These are phyloP conservation scores for Apus apus DNA, from an alignment of 2,113 vertebrate genomes.

Conservation along the genomic window DNA sequence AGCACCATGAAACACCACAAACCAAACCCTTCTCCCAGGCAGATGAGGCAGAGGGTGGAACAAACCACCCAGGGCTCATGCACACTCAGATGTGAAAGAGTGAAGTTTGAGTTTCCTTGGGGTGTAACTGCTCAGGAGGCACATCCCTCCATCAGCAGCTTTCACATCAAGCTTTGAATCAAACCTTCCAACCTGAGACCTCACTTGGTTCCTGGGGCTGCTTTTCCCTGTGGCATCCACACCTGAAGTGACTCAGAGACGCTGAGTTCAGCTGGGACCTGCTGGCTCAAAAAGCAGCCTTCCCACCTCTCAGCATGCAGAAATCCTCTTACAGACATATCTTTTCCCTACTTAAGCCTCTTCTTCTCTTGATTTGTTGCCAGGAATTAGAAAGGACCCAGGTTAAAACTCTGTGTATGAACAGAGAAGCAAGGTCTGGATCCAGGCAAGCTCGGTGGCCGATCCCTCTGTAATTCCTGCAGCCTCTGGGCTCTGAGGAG, in stretches of 20 bases:
- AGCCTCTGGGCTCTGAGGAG: accelerated
- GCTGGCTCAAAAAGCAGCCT: accelerated
- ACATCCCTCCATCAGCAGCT: not conserved
- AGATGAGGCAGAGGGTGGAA: not conserved
- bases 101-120: not conserved
- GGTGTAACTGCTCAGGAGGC: not conserved
- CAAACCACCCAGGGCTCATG: accelerated
- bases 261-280: not conserved
- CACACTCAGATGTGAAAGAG: accelerated
- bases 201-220: not conserved
- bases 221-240: not conserved
- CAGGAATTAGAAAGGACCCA: not conserved
- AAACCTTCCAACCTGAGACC: not conserved
- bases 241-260: not conserved
- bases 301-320: not conserved
- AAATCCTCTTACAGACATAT: accelerated
- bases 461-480: not conserved
- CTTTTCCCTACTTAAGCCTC: not conserved
- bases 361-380: not conserved
- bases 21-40: not conserved
- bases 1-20: not conserved
- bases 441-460: accelerated
- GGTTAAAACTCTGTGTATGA: not conserved
- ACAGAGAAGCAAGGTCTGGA: not conserved
- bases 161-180: accelerated